Evolutionary conservation across 2,888 invertebrate genomes (phyloP).

Genomic region (Scaptomyza cyrtandrae): DNA sequence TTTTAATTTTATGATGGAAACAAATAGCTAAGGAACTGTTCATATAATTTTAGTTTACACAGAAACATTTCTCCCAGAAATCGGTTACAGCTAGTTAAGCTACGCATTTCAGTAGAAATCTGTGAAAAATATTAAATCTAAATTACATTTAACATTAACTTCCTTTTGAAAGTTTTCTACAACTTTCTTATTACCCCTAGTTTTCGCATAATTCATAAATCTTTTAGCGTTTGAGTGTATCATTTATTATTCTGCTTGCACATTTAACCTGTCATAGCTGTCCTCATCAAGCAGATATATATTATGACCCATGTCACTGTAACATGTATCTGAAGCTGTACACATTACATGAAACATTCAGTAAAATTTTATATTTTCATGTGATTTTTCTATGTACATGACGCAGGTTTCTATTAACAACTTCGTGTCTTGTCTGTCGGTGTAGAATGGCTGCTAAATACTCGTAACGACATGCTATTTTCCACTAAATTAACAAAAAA

Average conservation of each 20-base stretch:
- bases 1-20: background rate
- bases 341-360: slow-evolving; percentile 1
- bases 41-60: no score
- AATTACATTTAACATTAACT: no score
- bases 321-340: slow-evolving; percentile 5
- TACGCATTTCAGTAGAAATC: no score
- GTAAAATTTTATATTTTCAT: background rate
- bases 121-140: no score
- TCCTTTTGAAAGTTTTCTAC: no score
- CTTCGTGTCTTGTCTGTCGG: background rate
- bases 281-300: slow-evolving; percentile 28
- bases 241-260: slow-evolving; percentile 10
- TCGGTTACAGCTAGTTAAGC: no score
- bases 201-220: background rate
- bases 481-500: slow-evolving; percentile 70
- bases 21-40: no score
- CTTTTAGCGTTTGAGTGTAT: background rate
- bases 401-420: slow-evolving; percentile 29
- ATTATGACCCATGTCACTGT: slow-evolving; percentile 31
- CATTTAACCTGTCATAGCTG: slow-evolving; percentile 19
- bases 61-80: no score
- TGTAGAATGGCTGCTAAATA: slow-evolving; percentile 40
- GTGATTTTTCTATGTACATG: slow-evolving; percentile 4
- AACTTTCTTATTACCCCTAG: no score
- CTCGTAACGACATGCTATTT: slow-evolving; percentile 60